Conservation (phyloP, 2,888 invertebrate species). For the Prosapia bicincta region DNA sequence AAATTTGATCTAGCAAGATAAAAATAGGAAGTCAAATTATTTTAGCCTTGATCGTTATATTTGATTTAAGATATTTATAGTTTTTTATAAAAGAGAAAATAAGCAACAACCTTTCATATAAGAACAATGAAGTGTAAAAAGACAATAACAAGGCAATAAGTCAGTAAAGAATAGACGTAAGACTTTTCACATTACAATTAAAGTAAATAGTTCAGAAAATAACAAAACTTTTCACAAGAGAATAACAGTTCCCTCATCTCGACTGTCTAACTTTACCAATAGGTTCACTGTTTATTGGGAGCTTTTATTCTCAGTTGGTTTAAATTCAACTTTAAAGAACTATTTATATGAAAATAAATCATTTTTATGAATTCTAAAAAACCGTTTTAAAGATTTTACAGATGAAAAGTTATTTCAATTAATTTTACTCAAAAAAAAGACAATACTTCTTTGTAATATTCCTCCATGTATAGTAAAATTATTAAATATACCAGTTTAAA, state of each 20-base stretch:
- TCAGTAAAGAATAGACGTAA: not conserved
- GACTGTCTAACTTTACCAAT: not conserved
- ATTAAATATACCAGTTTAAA: no score
- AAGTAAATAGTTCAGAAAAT: not conserved
- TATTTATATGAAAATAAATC: no score
- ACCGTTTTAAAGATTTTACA: no score
- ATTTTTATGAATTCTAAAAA: no score
- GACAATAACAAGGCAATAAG: not conserved
- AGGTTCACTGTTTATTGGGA: not conserved
- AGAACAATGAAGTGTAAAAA: not conserved
- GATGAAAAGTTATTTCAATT: no score
- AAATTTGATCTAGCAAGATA: no score
- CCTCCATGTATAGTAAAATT: no score
- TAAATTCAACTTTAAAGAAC: not conserved
- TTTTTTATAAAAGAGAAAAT: constrained; percentile 35
- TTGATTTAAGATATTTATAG: not conserved
- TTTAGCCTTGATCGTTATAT: no score
- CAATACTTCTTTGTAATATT: no score
- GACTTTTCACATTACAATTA: not conserved
- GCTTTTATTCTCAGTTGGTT: not conserved
- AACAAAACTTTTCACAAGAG: not conserved
- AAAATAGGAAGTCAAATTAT: no score
- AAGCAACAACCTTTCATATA: not conserved
- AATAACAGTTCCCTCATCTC: not conserved
- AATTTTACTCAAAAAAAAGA: no score